Percentiles rank a stretch among this genome's conserved stretches.
Evolutionary conservation across 2,888 invertebrate species (phyloP).

Genomic region (Tetragnatha montana): DNA sequence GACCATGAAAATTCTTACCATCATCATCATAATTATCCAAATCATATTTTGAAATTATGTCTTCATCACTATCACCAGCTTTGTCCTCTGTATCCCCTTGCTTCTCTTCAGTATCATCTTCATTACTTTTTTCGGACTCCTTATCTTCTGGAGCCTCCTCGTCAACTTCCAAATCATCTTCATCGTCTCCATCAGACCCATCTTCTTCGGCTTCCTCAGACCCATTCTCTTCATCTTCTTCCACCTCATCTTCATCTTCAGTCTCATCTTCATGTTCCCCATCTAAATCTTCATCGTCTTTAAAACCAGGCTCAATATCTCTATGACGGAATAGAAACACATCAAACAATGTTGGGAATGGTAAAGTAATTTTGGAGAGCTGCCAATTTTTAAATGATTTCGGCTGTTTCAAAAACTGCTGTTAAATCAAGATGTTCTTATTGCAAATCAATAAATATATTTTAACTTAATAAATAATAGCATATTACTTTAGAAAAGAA

Average conservation of each 20-base stretch:
- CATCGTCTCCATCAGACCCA: background rate
- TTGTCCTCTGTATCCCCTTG: conserved; percentile 73
- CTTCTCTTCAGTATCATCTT: conserved; percentile 61
- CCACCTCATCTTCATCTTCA: too few species aligned
- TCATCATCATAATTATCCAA: conserved; percentile 77
- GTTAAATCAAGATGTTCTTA: too few species aligned
- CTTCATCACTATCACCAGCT: conserved; percentile 80
- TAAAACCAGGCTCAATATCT: background rate
- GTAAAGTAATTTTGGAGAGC: background rate
- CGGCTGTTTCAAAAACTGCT: too few species aligned
- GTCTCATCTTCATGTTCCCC: background rate
- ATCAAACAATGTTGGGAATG: background rate
- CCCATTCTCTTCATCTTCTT: too few species aligned
- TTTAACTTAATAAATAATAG: too few species aligned
- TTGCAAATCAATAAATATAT: too few species aligned
- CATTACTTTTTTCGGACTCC: conserved; percentile 73
- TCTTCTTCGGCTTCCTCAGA: background rate
- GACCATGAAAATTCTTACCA: conserved; percentile 60
- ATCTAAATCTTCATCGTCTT: background rate
- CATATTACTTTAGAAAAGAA: background rate
- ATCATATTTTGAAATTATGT: conserved; percentile 84
- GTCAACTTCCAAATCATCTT: conserved; percentile 74
- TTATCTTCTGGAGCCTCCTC: conserved; percentile 72
- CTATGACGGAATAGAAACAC: background rate
- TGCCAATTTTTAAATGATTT: too few species aligned